Percentiles rank a stretch among this genome's conserved stretches.
Evolutionary conservation across 2,888 invertebrate genomes (phyloP).

Genomic region (Polyploca ridens): DNA sequence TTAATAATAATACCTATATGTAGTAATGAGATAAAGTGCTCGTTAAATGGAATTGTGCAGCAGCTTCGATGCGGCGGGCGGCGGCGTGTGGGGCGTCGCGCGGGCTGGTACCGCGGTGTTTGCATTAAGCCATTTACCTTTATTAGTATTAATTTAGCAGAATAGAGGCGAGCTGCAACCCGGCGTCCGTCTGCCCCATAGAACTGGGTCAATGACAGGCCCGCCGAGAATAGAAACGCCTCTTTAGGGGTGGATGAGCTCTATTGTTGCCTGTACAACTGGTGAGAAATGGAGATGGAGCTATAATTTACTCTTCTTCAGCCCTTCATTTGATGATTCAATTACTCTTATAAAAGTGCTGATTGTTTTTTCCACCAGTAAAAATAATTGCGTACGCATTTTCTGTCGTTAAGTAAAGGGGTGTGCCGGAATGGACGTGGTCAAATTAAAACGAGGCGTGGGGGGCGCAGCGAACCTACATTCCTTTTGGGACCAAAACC

Average conservation of each 20-base stretch:
- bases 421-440: constrained; percentile 40
- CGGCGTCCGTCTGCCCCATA: constrained; percentile 54
- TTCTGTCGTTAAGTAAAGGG: constrained; percentile 24
- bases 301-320: constrained; percentile 13
- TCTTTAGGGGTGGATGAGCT: constrained; percentile 72
- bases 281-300: constrained; percentile 18
- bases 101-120: constrained; percentile 54
- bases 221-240: constrained; percentile 75
- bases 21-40: background rate
- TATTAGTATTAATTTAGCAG: constrained; percentile 73
- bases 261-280: constrained; percentile 60
- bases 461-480: constrained; percentile 30
- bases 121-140: constrained; percentile 68
- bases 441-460: constrained; percentile 44
- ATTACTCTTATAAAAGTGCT: background rate
- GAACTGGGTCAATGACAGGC: constrained; percentile 80
- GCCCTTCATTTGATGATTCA: constrained; percentile 3
- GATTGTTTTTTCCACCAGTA: background rate
- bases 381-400: constrained; percentile 10
- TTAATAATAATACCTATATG: background rate
- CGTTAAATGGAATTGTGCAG: background rate
- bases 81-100: constrained; percentile 42
- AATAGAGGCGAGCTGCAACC: constrained; percentile 61
- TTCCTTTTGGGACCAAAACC: constrained; percentile 35
- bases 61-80: constrained; percentile 18